phyloP scores from a whole-genome alignment of 2,888 invertebrate species.

The Cylindroiulus punctatus region DNA sequence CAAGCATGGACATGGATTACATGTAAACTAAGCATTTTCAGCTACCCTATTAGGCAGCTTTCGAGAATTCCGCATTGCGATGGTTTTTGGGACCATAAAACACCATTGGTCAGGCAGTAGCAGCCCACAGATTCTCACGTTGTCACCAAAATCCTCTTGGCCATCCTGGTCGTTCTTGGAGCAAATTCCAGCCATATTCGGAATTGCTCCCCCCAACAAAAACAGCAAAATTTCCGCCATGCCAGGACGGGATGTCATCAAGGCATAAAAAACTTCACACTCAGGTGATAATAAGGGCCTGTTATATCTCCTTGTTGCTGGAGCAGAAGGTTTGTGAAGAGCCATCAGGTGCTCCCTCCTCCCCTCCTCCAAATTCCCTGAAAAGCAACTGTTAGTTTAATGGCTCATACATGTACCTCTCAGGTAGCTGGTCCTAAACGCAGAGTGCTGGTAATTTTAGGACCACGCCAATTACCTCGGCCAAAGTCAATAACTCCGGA shows the following conservation, averaged over 20 bases:
- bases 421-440: neutral
- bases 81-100: too few relatives aligned
- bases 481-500: neutral
- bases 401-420: neutral
- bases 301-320: neutral
- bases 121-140: too few relatives aligned
- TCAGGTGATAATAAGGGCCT: neutral
- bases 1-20: too few relatives aligned
- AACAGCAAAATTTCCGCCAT: neutral
- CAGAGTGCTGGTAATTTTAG: neutral
- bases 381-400: constrained; percentile 18
- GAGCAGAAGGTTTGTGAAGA: neutral
- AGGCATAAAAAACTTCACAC: neutral
- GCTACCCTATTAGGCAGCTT: too few relatives aligned
- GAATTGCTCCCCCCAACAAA: neutral
- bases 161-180: neutral
- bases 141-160: too few relatives aligned
- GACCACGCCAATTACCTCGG: neutral
- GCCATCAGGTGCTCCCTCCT: neutral
- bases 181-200: neutral
- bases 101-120: too few relatives aligned
- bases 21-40: too few relatives aligned
- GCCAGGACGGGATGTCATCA: neutral
- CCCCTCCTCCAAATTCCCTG: neutral
- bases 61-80: too few relatives aligned